phyloP scores from a whole-genome alignment of 1,140 invertebrate species.

The Rhagoletis pomonella region DNA sequence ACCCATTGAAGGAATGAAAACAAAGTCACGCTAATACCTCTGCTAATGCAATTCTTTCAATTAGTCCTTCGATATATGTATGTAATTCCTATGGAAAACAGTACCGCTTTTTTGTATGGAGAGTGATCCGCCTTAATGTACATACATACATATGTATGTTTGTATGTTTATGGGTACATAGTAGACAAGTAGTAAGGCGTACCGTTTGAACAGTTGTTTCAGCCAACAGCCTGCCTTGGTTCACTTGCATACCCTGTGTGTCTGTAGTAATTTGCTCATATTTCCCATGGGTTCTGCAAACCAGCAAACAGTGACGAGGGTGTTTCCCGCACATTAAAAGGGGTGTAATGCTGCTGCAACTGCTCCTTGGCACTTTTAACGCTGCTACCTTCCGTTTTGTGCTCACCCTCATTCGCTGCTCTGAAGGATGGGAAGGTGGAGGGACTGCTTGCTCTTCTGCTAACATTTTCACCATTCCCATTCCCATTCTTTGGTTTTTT shows the following conservation, averaged over 20 bases:
- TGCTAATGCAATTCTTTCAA: too few relatives aligned
- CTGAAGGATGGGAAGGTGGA: neutral
- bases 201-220: slow-evolving; percentile 30
- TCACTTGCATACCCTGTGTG: neutral
- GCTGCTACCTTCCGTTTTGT: neutral
- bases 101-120: too few relatives aligned
- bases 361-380: neutral
- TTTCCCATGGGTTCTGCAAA: slow-evolving; percentile 28
- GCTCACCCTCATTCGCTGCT: neutral
- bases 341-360: neutral
- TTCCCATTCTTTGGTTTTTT: neutral
- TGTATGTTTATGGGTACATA: too few relatives aligned
- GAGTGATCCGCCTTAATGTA: too few relatives aligned
- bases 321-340: neutral
- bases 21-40: too few relatives aligned
- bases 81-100: too few relatives aligned
- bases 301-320: slow-evolving; percentile 18
- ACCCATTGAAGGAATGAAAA: too few relatives aligned
- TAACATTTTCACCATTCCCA: neutral
- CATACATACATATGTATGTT: neutral
- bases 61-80: too few relatives aligned
- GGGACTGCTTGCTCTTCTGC: neutral
- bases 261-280: slow-evolving; percentile 23
- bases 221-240: neutral
- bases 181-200: neutral